A percentile compares a stretch with the other conserved stretches of the same genome.
phyloP scores from a whole-genome alignment of 2,113 vertebrate species.

The Urocolius indicus region DNA sequence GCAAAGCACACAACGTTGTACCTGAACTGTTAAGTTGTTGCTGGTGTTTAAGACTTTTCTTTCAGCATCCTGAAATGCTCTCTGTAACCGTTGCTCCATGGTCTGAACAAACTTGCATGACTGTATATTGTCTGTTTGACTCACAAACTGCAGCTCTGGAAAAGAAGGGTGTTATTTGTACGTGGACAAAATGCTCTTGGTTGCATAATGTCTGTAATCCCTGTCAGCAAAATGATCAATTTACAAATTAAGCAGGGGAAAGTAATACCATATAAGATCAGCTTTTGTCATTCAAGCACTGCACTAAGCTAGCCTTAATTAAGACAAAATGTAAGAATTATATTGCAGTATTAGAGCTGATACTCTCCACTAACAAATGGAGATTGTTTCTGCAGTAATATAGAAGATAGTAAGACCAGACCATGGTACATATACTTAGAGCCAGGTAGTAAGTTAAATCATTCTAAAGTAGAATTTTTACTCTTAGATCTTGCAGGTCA shows the following conservation, averaged over 20 bases:
- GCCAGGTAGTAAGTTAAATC: not conserved
- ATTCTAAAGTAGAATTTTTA: not conserved
- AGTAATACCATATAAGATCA: not conserved
- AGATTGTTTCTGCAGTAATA: not conserved
- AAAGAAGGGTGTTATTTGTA: not conserved
- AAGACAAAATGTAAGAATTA: constrained; percentile 10
- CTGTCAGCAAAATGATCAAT: not conserved
- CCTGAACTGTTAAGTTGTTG: constrained; percentile 90
- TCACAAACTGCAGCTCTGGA: constrained; percentile 95
- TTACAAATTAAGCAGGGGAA: not conserved
- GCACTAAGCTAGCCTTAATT: not conserved
- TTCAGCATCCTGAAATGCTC: constrained; percentile 92
- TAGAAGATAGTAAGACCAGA: not conserved
- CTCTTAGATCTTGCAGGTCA: not conserved
- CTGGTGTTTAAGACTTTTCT: constrained; percentile 84
- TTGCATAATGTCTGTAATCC: not conserved
- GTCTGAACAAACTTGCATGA: constrained; percentile 93
- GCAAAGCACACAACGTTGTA: constrained; percentile 33
- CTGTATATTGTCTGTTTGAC: constrained; percentile 87
- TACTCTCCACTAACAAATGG: not conserved
- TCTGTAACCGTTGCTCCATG: constrained; percentile 93
- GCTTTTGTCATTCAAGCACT: not conserved
- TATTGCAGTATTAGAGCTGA: not conserved
- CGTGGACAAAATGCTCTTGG: not conserved
- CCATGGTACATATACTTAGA: not conserved